Conservation (phyloP, 1,140 invertebrate genomes). For the Microplitis demolitor region DNA sequence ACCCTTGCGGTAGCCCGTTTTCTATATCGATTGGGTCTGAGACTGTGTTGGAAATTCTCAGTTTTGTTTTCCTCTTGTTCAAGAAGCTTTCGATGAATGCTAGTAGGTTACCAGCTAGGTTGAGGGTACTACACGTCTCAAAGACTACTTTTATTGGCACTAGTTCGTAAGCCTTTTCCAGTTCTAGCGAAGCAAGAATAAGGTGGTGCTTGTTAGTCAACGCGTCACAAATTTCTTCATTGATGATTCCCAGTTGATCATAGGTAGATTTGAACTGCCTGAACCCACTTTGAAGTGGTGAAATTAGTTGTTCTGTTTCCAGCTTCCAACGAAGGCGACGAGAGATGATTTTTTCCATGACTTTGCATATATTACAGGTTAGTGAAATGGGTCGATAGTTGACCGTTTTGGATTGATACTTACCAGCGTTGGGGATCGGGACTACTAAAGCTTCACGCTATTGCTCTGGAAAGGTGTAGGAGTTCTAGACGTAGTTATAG, state of each 20-base stretch:
- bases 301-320: conserved; percentile 31
- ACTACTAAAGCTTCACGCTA: not conserved
- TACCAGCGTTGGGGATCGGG: not conserved
- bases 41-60: not conserved
- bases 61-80: conserved; percentile 5
- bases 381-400: not conserved
- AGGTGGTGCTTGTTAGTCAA: conserved; percentile 32
- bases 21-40: not conserved
- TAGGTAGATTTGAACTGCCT: conserved; percentile 31
- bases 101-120: conserved; percentile 18
- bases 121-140: conserved; percentile 15
- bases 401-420: not conserved
- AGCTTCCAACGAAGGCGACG: conserved; percentile 20
- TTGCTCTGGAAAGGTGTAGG: too few species aligned
- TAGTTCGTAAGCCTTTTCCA: conserved; percentile 8
- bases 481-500: too few species aligned
- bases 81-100: conserved; percentile 25
- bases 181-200: conserved; percentile 34
- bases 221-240: conserved; percentile 31
- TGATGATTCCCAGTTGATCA: conserved; percentile 29
- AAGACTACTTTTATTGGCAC: conserved; percentile 37
- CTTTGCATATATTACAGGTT: not conserved
- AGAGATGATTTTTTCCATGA: conserved; percentile 9
- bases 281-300: conserved; percentile 25
- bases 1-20: conserved; percentile 32